Base-by-base conservation (phyloP, 2,113 vertebrate species). In the Lota lota region DNA sequence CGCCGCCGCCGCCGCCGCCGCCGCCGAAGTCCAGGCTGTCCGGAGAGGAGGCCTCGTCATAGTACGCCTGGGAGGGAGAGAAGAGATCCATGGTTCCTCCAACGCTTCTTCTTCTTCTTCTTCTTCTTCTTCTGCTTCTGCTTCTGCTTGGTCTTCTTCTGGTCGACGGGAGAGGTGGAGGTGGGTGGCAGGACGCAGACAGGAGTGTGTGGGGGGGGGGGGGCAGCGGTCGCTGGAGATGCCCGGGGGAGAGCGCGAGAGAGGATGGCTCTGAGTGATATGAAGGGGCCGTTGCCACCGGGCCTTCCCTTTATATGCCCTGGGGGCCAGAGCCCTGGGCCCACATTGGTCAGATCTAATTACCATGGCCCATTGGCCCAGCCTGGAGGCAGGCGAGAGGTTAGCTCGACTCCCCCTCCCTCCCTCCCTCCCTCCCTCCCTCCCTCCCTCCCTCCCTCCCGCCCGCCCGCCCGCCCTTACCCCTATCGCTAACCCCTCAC, bases 301-400 rank as follows among this genome's bases (percentile, higher is more conserved):
- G 86, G 91, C 91, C 91, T 86, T 33, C 84, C 92, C 93, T 98
- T 94, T 98, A 97, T 94, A 97, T 94, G 92, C 78, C 86, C 87
- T 70, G 70, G 40, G 72, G 90, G 79, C 78, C 83, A 77, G 89
- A 94, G 92, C 90, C 92, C 90, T 91, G 88, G 92, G 90, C 92
- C 92, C 89, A 85, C 87, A 84, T 92, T 86, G 92, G 91, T 90
- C 91, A 73, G 89, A 85, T 88, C 91, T 91, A 91, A 94, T 96
- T 95, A 95, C 95, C 95, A 94, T 95, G 94, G 91, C 88, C 91
- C 91, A 92, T 88, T 90, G 89, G 85, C 92, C 85, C 81, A 85
- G 80, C 81, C 86, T 86, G 80, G 87, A 88, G 83, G 84, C 82
- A 85, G 84, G 67, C 84, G 83, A 79, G 89, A 79, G 81, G 86